Base-by-base conservation (phyloP, 2,797 vertebrate species). In the Chloroceryle amazona region DNA sequence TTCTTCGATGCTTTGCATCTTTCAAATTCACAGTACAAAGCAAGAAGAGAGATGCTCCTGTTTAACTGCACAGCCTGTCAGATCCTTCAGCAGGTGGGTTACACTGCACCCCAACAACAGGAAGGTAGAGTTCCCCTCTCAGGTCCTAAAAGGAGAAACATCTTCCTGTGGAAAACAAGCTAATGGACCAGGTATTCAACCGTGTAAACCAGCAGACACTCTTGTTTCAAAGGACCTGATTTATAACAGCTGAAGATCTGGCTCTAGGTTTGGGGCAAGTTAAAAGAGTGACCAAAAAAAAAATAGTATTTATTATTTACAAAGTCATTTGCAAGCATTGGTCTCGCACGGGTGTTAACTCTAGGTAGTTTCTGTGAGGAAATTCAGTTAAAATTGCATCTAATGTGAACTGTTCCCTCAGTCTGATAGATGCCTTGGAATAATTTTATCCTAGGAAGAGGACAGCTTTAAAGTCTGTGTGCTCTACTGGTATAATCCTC, bases 201-300 rank as follows among this genome's bases (percentile, higher is more conserved):
- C 10, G 18, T 25, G 28, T 60, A 31, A 44, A 68, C 11, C 70
- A 39, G 9, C 0, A 0, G 13, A 25, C 8, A 22, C 18, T 41
- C 29, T 47, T 1, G 22, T 10, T 76, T 61, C 51, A 42, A n/a
- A 51, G 68, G n/a, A 82, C 21, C 11, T 6, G n/a, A 37, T 19
- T 81, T 42, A 46, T 6, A n/a, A 29, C 28, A 54, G 39, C 29
- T 49, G 46, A 79, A 61, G 31, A 58, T 49, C 39, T 49, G 49
- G 33, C 66, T 87, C 49, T 0, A 5, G 29, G 16, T 71, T 28
- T 26, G 57, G 86, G 55, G 31, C 33, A 62, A 44, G 46, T 8
- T 6, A 41, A 79, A 70, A 49, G 25, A 79, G 44, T 0, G 0
- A 86, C 33, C 41, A 68, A 70, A 66, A 5, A 5, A 81, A 79